Conservation (phyloP, 1,140 invertebrate genomes). For the Lethocerus indicus region DNA sequence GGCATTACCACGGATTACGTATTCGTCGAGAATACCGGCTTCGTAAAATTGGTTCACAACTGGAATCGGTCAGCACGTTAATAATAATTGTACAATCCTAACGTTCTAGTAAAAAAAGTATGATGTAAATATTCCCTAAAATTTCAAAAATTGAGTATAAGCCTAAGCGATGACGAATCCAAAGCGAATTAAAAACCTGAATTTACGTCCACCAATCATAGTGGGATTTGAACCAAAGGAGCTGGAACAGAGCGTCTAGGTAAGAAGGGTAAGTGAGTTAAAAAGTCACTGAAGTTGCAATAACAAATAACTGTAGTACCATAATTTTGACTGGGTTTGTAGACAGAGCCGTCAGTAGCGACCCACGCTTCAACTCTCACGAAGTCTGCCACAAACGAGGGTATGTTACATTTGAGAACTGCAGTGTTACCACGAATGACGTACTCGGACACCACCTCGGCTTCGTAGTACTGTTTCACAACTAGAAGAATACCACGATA, state of each 20-base stretch:
- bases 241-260: too few relatives aligned
- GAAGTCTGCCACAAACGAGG: slow-evolving; percentile 72
- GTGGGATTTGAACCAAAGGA: too few relatives aligned
- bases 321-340: background rate
- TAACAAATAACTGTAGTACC: background rate
- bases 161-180: too few relatives aligned
- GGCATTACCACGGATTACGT: slow-evolving; percentile 51
- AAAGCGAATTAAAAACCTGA: too few relatives aligned
- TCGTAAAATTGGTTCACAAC: slow-evolving; percentile 65
- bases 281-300: too few relatives aligned
- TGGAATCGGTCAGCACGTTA: slow-evolving; percentile 26
- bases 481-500: slow-evolving; percentile 37
- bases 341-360: slow-evolving; percentile 21
- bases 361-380: slow-evolving; percentile 68
- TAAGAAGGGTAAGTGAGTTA: too few relatives aligned
- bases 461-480: slow-evolving; percentile 60
- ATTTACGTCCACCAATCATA: too few relatives aligned
- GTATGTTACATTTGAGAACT: slow-evolving; percentile 75
- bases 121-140: background rate
- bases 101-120: background rate
- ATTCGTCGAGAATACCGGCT: slow-evolving; percentile 63
- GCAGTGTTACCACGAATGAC: slow-evolving; percentile 72
- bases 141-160: too few relatives aligned
- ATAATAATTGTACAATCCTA: background rate
- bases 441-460: slow-evolving; percentile 70